Percentiles rank a stretch among this genome's conserved stretches.
These are phyloP conservation scores for Ammospiza nelsoni DNA, from an alignment of 2,113 vertebrate genomes.

Conservation along the genomic window DNA sequence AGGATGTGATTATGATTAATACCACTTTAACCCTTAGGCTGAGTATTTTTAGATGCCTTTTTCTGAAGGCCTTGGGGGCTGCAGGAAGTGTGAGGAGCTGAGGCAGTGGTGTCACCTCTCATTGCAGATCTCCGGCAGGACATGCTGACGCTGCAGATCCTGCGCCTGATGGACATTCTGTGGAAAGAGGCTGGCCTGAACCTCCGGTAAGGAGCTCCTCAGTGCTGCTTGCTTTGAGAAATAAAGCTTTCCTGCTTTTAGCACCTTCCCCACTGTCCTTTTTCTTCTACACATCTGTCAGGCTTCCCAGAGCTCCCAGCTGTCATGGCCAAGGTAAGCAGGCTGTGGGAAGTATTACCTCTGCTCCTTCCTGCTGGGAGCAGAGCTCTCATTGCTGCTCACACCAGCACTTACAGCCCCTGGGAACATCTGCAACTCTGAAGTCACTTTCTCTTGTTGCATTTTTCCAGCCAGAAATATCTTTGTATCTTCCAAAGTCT, in stretches of 20 bases:
- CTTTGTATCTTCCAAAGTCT: background rate
- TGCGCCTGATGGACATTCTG: constrained; percentile 94
- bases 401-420: background rate
- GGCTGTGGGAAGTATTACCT: background rate
- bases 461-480: background rate
- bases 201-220: constrained; percentile 82
- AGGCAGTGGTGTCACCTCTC: background rate
- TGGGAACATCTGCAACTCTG: background rate
- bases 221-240: background rate
- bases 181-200: constrained; percentile 97
- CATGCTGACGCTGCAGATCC: constrained; percentile 94
- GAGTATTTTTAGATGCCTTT: background rate
- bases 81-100: background rate
- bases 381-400: background rate
- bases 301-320: background rate
- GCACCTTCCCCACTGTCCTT: background rate
- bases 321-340: background rate
- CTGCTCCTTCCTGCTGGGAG: background rate
- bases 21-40: background rate
- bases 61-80: background rate
- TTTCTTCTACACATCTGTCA: background rate
- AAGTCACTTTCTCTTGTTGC: background rate
- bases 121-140: constrained; percentile 90
- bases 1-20: background rate
- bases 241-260: background rate